These are phyloP conservation scores for Cryptoprocta ferox DNA, from an alignment of 2,797 vertebrate genomes.

Conservation along the genomic window DNA sequence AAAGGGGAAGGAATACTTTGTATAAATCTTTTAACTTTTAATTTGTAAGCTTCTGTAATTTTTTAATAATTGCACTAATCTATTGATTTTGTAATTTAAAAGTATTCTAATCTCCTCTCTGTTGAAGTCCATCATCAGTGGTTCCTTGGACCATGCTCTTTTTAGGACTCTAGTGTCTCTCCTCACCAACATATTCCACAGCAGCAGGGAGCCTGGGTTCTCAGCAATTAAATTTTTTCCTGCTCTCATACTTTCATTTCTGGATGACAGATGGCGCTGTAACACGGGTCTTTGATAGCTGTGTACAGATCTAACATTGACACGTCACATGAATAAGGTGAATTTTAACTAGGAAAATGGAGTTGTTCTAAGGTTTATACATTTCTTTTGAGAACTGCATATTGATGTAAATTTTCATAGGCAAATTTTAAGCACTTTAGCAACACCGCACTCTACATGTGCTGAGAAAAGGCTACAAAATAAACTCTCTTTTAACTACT, in stretches of 20 bases:
- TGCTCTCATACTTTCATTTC: background rate
- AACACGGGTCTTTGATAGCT: background rate
- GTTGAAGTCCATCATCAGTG: background rate
- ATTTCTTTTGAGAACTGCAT: background rate
- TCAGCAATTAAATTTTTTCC: background rate
- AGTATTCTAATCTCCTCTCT: background rate
- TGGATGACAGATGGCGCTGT: slow-evolving; percentile 69
- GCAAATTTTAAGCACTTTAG: background rate
- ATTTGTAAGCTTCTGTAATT: background rate
- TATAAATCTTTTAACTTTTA: background rate
- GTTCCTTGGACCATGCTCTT: background rate
- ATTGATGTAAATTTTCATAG: background rate
- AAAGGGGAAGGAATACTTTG: background rate
- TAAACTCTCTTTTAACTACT: background rate
- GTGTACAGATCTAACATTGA: background rate
- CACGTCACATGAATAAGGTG: background rate
- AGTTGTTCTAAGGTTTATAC: background rate
- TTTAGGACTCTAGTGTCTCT: background rate
- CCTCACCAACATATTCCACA: background rate
- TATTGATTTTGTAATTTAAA: background rate
- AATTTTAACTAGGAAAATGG: background rate
- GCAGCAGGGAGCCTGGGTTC: background rate
- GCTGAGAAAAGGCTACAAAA: background rate
- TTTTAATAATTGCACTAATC: background rate
- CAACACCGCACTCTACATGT: background rate